Conservation (phyloP, 30 jellyfish, hydroid and myxozoan genomes). For the Cassiopea andromeda region DNA sequence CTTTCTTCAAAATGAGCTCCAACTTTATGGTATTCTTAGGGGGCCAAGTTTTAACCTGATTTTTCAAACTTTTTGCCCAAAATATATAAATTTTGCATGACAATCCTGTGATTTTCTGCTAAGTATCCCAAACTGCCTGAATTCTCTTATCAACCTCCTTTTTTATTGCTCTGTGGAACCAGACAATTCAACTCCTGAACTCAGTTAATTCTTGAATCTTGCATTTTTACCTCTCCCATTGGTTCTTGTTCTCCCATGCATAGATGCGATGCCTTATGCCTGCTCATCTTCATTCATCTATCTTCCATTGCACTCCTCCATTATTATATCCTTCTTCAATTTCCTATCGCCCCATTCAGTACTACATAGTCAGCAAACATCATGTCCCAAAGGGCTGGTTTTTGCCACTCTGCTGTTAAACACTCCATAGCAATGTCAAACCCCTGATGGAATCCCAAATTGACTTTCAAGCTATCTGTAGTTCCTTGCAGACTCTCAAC, state of each 20-base stretch:
- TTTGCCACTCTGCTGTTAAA: background rate
- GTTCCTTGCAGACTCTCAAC: background rate
- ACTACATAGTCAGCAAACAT: slow-evolving; percentile 20
- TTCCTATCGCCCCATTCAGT: background rate
- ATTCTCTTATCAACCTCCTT: slow-evolving; percentile 7
- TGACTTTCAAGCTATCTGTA: background rate
- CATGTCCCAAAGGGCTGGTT: slow-evolving; percentile 14
- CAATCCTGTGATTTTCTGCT: slow-evolving; percentile 7
- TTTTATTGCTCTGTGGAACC: background rate
- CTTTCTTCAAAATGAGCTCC: no score
- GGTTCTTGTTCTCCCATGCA: background rate
- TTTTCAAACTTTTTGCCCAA: no score
- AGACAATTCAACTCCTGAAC: background rate
- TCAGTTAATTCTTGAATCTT: background rate
- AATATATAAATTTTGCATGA: background rate
- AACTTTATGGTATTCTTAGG: no score
- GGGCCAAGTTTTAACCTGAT: background rate
- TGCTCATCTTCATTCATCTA: background rate
- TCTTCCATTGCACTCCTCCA: slow-evolving; percentile 32
- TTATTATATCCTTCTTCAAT: slow-evolving; percentile 1
- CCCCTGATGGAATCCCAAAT: slow-evolving; percentile 28
- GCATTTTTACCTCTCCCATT: background rate
- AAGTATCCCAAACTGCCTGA: background rate
- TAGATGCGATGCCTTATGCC: background rate
- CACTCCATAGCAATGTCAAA: slow-evolving; percentile 7